Evolutionary conservation across 2,888 invertebrate species (phyloP), one percentile per base, ranked within the genome.

Genomic region (Periphyllus acericola): DNA sequence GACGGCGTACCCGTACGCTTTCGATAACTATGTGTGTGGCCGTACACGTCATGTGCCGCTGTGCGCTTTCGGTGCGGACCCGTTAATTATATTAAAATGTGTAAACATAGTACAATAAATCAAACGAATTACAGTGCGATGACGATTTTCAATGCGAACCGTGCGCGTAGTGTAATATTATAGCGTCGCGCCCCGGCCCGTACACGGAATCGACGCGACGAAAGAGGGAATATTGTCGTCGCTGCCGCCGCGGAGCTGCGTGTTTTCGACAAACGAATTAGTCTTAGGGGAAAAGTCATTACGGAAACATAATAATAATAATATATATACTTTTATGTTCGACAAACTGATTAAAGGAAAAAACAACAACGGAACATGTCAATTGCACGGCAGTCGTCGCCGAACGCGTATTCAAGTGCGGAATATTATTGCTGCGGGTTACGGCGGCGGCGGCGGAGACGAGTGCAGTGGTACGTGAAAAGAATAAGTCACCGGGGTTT

Each of bases 181-280:
- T 46, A 46, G 46, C 14, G 14, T 46, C 14, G 46, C 14, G 46
- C 46, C 1, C 1, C 46, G 46, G 46, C 11, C 1, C 46, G 46
- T 36, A 5, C 1, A 46, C 6, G 6, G 46, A 19, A 55, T n/a
- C 40, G 60, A 34, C 66, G 29, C n/a, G 55, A 55, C 14, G 36
- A 55, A 83, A 55, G 40, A 76, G 60, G 60, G 83, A 40, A 52
- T n/a, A n/a, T n/a, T n/a, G n/a, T 36, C 66, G 66, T n/a, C 40
- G 40, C 25, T n/a, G 25, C 36, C 25, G 66, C 32, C 11, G 52
- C 11, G 52, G 3, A 3, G 60, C 25, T n/a, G 81, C 52, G 60
- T 46, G 87, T 75, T 87, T 87, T 19, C 80, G 87, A 87, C 87
- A 75, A 86, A 86, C 32, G 60, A 81, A 74, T 87, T 74, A 87